These are phyloP conservation scores for Leucopsar rothschildi DNA, from an alignment of 2,113 vertebrate genomes.

Conservation along the genomic window DNA sequence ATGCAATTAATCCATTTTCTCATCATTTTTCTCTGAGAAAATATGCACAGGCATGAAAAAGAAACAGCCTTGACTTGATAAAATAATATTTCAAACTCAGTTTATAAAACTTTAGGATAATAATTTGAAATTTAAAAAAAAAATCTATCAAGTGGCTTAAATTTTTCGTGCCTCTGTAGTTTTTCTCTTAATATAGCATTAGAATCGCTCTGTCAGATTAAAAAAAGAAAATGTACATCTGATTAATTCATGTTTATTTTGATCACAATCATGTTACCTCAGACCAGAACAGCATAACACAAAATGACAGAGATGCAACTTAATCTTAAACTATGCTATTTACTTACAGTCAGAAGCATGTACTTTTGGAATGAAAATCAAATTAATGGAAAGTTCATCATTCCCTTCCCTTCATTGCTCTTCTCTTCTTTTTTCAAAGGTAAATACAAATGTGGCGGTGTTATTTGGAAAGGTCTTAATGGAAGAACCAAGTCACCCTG, in stretches of 20 bases:
- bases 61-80: background rate
- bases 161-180: background rate
- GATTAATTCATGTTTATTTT: conserved; percentile 17
- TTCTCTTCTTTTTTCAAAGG: background rate
- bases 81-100: background rate
- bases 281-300: background rate
- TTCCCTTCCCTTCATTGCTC: background rate
- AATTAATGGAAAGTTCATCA: background rate
- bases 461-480: background rate
- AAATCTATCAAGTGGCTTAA: background rate
- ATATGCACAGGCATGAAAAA: background rate
- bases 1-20: conserved; percentile 19
- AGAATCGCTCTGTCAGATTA: background rate
- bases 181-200: background rate
- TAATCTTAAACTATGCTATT: background rate
- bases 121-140: background rate
- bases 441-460: background rate
- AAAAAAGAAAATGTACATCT: background rate
- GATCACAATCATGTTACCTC: background rate
- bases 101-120: background rate
- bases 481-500: background rate
- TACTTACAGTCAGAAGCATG: background rate
- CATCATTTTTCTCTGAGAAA: background rate
- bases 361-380: background rate
- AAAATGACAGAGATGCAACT: background rate